Percentiles rank a stretch among this genome's conserved stretches.
phyloP scores from a whole-genome alignment of 2,113 vertebrate genomes.

The Egretta garzetta region DNA sequence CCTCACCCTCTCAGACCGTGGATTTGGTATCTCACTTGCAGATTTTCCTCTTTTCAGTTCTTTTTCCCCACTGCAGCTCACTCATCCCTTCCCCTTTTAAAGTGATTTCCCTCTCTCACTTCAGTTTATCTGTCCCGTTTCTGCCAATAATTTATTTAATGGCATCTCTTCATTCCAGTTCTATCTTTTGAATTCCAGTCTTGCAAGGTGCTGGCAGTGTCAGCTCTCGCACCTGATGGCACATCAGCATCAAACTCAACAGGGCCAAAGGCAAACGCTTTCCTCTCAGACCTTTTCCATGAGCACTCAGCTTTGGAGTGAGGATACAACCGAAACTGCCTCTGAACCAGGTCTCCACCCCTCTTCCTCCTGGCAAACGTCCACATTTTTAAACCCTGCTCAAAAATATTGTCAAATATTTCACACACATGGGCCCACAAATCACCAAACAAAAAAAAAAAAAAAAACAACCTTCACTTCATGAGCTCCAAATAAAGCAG shows the following conservation, averaged over 20 bases:
- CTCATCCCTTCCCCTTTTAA: neutral
- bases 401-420: neutral
- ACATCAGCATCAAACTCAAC: neutral
- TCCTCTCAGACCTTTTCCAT: neutral
- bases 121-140: neutral
- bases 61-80: neutral
- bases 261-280: neutral
- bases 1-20: neutral
- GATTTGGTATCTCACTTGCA: neutral
- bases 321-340: neutral
- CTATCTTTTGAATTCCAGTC: neutral
- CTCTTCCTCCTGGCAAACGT: neutral
- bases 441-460: neutral
- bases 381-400: neutral
- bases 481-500: neutral
- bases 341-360: neutral
- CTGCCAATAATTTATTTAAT: neutral
- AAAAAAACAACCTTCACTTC: neutral
- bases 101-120: neutral
- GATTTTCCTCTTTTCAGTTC: neutral
- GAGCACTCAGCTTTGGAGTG: neutral
- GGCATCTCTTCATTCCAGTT: neutral
- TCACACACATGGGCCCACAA: neutral
- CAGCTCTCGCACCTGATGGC: neutral
- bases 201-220: fast-evolving